Base-by-base conservation (phyloP, 2,113 vertebrate genomes). In the Cyprinus carpio region DNA sequence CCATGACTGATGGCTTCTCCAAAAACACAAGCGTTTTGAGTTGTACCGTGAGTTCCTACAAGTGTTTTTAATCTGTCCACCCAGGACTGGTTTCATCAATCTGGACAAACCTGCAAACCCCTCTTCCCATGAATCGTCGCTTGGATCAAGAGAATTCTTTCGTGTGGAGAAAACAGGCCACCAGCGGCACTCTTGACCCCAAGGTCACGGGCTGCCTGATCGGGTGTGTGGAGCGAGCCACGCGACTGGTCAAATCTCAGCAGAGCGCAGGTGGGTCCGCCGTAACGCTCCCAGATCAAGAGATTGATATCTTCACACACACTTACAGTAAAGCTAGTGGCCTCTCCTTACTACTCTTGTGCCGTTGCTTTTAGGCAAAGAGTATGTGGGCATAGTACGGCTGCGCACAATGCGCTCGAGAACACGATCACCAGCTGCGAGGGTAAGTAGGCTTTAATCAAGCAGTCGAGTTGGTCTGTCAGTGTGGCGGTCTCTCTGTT, bases 331-430 rank as follows among this genome's bases (percentile, higher is more conserved):
- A 94, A 91, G 49, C 58, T 18, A 89, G 94, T 60, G 72, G 95
- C 96, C 92, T 11, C 75, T 93, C 94, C 95, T 96, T 93, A 95
- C 95, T 95, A 92, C 96, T 96, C 95, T 95, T 94, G 65, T 97
- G 94, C 96, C 95, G 85, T 95, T 91, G 94, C 93, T 93, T 95
- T 85, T 93, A 99, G 97, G 97, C 93, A 99, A 99, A 96, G 98
- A 99, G 96, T 99, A 99, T 93, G 97, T 99, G 95, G 98, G 97
- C 90, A 99, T 99, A 90, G 96, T 99, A 92, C 96, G 97, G 95
- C 97, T 99, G n/a, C n/a, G 93, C 98, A 99, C 96, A 99, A 95
- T 94, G 98, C 97, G n/a, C 94, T 99, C 89, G 97, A 99, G 87
- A 97, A n/a, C n/a, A 90, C 74, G 96, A 97, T 62, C 95, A 94